Conservation (phyloP, 2,888 invertebrate species). For the Erebia palarica region DNA sequence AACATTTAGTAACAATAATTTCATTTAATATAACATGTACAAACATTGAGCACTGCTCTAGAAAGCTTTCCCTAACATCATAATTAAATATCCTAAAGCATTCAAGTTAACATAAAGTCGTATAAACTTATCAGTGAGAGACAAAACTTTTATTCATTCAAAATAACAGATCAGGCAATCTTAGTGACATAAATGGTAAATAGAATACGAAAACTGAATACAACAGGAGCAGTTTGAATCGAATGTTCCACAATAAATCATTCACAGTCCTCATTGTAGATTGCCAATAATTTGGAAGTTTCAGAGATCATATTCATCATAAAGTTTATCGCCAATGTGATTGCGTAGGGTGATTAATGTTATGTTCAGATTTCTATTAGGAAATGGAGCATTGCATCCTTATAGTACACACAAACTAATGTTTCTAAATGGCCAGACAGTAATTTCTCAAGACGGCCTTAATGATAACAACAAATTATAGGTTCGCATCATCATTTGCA, state of each 20-base stretch:
- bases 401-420: slow-evolving; percentile 34
- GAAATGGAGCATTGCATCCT: slow-evolving; percentile 27
- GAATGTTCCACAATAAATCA: slow-evolving; percentile 15
- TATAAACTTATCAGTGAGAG: slow-evolving; percentile 22
- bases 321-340: slow-evolving; percentile 25
- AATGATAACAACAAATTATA: not conserved
- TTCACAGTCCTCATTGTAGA: not conserved
- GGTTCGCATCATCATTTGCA: not conserved
- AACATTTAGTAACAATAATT: slow-evolving; percentile 5
- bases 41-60: slow-evolving; percentile 27
- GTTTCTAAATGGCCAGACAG: slow-evolving; percentile 37
- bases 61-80: slow-evolving; percentile 18
- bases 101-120: slow-evolving; percentile 8
- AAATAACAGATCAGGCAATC: slow-evolving; percentile 30
- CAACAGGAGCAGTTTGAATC: slow-evolving; percentile 22
- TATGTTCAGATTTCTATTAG: slow-evolving; percentile 38
- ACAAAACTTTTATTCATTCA: slow-evolving; percentile 22
- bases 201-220: slow-evolving; percentile 39
- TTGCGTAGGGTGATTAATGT: slow-evolving; percentile 22
- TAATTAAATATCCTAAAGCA: slow-evolving; percentile 20
- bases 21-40: not conserved
- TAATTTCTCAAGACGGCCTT: slow-evolving; percentile 11
- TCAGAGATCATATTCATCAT: slow-evolving; percentile 18
- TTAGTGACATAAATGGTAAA: slow-evolving; percentile 26
- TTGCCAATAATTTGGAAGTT: slow-evolving; percentile 26